Evolutionary conservation across 2,797 vertebrate species (phyloP), one percentile per base, ranked within the genome.

Genomic region (Channallabes apus): DNA sequence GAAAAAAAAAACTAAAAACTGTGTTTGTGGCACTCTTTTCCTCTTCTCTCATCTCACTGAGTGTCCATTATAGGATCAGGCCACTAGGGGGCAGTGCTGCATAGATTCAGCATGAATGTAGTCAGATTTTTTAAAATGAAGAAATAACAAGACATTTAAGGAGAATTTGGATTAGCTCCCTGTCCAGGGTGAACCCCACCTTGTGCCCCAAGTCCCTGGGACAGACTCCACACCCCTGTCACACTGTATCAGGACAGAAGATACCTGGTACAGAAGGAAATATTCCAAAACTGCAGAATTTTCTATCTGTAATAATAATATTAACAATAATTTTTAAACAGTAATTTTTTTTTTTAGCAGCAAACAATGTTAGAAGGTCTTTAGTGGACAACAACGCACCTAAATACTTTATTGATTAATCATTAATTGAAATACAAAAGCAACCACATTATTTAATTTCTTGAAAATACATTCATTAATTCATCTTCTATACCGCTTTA

Each of bases 1-100:
- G n/a, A 18, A 72, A 20, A 32, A 27, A 58, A 51, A 29, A 78
- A 51, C 1, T 0, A 35, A 35, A 0, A 46, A 27, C 15, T 38
- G 51, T 24, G 17, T 46, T n/a, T 32, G 54, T 18, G 32, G 27
- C 18, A 29, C 6, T 58, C 11, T 22, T 29, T 58, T 56, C 29
- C n/a, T 58, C 17, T 32, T 58, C 18, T 75, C 46, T 75, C 15
- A 38, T 76, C 17, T 58, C 51, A 58, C 54, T 38, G 51, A 1
- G 17, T 56, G 64, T 24, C 58, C 27, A 46, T 69, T 61, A 77
- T 62, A 20, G 4, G 0, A 3, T 56, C 7, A 54, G 64, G 0
- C 84, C 90, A 85, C 86, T 62, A 82, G 88, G 35, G 76, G 89
- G 73, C 90, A 67, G 79, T 20, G 65, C 51, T 84, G 77, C 41